phyloP scores from a whole-genome alignment of 2,888 invertebrate species.

The Conops quadrifasciatus region DNA sequence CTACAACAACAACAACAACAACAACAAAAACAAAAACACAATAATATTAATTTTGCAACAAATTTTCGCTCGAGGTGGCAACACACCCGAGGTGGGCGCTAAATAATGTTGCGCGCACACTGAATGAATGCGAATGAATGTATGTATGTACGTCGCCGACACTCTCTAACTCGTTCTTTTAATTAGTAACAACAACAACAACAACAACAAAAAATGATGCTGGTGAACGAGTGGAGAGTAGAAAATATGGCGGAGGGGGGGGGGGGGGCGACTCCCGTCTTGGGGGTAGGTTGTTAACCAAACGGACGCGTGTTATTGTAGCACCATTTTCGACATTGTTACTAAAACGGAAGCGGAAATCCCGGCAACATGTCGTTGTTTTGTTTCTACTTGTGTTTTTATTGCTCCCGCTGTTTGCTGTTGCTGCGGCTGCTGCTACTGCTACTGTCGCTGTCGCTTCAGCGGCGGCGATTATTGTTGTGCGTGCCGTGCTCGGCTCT shows the following conservation, averaged over 20 bases:
- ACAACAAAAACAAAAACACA: no score
- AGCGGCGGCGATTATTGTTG: not conserved
- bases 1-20: no score
- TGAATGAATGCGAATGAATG: constrained; percentile 35
- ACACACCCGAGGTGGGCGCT: constrained; percentile 1
- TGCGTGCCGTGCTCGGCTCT: not conserved
- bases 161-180: constrained; percentile 27
- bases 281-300: not conserved
- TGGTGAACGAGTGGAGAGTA: not conserved
- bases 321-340: constrained; percentile 31
- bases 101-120: constrained; percentile 1
- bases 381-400: not conserved
- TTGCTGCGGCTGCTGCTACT: not conserved
- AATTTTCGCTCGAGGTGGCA: constrained; percentile 19
- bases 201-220: not conserved
- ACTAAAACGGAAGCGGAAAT: constrained; percentile 29
- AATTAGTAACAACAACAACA: constrained; percentile 23
- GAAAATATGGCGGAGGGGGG: not conserved
- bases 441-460: not conserved
- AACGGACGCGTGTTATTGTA: not conserved
- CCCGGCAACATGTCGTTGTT: constrained; percentile 13
- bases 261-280: not conserved
- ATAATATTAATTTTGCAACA: constrained; percentile 7
- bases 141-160: not conserved
- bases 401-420: not conserved